Conservation (phyloP, 2,797 vertebrate species). For the Natrix natrix region DNA sequence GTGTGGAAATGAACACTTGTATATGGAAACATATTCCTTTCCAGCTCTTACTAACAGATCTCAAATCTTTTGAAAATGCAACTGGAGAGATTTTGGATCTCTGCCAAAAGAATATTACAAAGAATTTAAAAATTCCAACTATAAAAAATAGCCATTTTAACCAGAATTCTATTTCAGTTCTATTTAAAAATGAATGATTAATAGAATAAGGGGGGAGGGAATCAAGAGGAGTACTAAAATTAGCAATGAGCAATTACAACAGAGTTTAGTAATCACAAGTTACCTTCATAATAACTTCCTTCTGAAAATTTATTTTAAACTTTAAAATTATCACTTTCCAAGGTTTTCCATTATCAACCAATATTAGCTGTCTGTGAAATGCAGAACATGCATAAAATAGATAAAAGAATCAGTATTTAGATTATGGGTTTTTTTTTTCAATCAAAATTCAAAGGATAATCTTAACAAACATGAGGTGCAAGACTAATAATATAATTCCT, state of each 20-base stretch:
- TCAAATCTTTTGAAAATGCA: slow-evolving; percentile 15
- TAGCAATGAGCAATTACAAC: slow-evolving; percentile 33
- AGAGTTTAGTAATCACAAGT: slow-evolving; percentile 15
- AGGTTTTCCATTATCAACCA: too few species aligned
- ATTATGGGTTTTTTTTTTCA: slow-evolving; percentile 21
- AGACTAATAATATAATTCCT: not conserved
- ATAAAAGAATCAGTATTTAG: slow-evolving; percentile 22
- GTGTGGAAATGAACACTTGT: accelerated
- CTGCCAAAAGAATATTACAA: slow-evolving; percentile 3
- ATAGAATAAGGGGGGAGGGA: not conserved
- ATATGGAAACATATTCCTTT: not conserved
- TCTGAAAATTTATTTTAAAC: not conserved
- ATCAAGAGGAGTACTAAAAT: not conserved
- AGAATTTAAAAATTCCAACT: slow-evolving; percentile 20
- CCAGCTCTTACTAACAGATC: slow-evolving; percentile 8
- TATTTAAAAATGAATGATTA: slow-evolving; percentile 3
- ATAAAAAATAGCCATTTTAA: slow-evolving; percentile 26
- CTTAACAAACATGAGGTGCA: slow-evolving; percentile 27
- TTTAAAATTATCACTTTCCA: slow-evolving; percentile 13
- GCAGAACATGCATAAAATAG: not conserved
- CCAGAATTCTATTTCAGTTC: slow-evolving; percentile 6
- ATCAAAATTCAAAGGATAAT: slow-evolving; percentile 45
- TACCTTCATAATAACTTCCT: slow-evolving; percentile 19
- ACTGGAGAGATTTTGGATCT: not conserved
- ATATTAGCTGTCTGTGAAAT: not conserved